Base-by-base conservation (phyloP, 2,888 invertebrate genomes). In the Epirrita christyi region DNA sequence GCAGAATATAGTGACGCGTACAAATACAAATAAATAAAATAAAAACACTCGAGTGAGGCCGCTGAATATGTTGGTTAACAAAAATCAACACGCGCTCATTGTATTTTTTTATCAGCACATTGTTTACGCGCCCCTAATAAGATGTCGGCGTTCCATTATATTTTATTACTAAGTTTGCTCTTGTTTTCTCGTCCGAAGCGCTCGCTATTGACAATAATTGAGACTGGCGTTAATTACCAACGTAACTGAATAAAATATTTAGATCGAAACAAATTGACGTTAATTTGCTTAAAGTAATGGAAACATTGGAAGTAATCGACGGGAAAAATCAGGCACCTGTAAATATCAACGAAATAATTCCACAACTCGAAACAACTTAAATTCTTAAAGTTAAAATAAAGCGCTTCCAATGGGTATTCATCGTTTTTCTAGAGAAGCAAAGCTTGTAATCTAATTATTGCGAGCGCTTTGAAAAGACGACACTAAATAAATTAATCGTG, bases 401-500 rank as follows among this genome's bases (percentile, higher is more conserved):
- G 49, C 36, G 42, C 49, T 56, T 58, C 55, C 42, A 60, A 55
- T 46, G 42, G 68, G 66, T 67, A 65, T 52, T 42, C 61, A 56
- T 51, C 56, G 47, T 56, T 68, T 68, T 52, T n/a, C 57, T 40
- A 64, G 65, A 62, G 48, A 68, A 66, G 67, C 50, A 58, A 67
- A 75, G 64, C 68, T 64, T 66, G 64, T 72, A 69, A 77, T 78
- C 68, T 74, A 75, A 77, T 79, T 78, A 78, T 75, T 70, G 66
- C 70, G 66, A 73, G 72, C 68, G 73, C 74, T 73, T 67, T 68
- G 71, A 75, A 78, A 80, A 77, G 76, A 76, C 74, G 75, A 73
- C 76, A 73, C 75, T 74, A 83, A 83, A 86, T 83, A 82, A 82
- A 82, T 84, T 82, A 84, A 85, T 83, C 76, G 80, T 76, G 83